Evolutionary conservation across 2,797 vertebrate species (phyloP), one percentile per base, ranked within the genome.

Genomic region (Sphenodon punctatus): DNA sequence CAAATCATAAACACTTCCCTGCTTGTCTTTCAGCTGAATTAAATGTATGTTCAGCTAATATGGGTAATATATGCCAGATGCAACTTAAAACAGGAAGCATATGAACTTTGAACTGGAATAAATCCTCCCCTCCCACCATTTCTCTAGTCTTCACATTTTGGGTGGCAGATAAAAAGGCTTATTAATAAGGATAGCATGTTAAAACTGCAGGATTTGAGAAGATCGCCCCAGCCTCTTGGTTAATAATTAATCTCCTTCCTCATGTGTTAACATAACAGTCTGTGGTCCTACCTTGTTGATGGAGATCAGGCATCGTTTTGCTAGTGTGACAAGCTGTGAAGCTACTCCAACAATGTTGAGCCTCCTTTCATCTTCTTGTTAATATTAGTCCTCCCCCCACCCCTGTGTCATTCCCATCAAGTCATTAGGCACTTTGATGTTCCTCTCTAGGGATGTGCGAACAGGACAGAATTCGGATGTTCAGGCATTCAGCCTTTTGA

Each of bases 1-100:
- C 74, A 72, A 23, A 67, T 19, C 79, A 67, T 78, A 67, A 25
- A 45, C 82, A 75, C 4, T 53, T 45, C 75, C 1, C 0, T 19
- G 67, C 86, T 85, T 85, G 83, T 63, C 75, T 86, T 88, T 84
- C 87, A 78, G 89, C 87, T 4, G 42, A 84, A 88, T 32, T 88
- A 87, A 58, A 36, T 1, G 38, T 7, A 46, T 69, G 73, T 61
- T 86, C 86, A 39, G 7, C 9, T 42, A 25, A 67, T 19, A 2
- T 0, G 16, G 71, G 14, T 42, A 73, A 88, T 75, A 42, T 42
- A 7, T 20, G 74, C 27, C 59, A 76, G 86, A 83, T 89, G 80
- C 73, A 80, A 51, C 72, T 80, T 59, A 86, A 63, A 80, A 23
- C 25, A 46, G 49, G 42, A 63, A 78, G n/a, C 0, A 16, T 51